phyloP scores from a whole-genome alignment of 2,888 invertebrate species.

The Gasteruption jaculator region DNA sequence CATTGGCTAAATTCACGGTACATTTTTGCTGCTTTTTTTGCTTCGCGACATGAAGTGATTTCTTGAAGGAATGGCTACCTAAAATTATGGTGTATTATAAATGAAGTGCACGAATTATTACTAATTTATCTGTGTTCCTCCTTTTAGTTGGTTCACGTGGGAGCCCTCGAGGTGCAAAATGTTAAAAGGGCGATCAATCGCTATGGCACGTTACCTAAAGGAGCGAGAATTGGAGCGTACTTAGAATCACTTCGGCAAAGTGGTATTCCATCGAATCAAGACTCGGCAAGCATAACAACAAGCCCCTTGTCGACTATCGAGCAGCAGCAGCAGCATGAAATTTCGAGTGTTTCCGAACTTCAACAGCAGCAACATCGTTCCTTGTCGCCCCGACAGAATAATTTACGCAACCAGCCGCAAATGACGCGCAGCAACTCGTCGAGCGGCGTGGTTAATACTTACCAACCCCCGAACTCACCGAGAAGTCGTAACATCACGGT shows the following conservation, averaged over 20 bases:
- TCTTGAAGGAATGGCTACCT: no score
- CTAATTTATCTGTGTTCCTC: constrained; percentile 14
- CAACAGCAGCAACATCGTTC: constrained; percentile 55
- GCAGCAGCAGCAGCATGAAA: constrained; percentile 26
- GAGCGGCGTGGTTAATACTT: constrained; percentile 63
- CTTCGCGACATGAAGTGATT: no score
- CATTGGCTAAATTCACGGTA: constrained; percentile 6
- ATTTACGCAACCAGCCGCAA: constrained; percentile 63
- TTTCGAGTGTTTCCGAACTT: constrained; percentile 37
- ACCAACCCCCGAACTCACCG: constrained; percentile 59
- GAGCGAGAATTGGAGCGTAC: constrained; percentile 93
- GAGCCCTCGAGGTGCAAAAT: constrained; percentile 92
- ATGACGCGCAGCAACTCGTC: constrained; percentile 90
- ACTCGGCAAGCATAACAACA: constrained; percentile 30
- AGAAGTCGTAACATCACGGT: constrained; percentile 46
- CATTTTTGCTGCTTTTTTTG: no score
- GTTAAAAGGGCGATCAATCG: constrained; percentile 91
- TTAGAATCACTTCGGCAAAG: constrained; percentile 87
- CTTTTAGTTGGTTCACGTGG: constrained; percentile 69
- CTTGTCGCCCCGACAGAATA: constrained; percentile 63
- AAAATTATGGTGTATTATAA: no score
- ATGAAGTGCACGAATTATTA: constrained; percentile 1
- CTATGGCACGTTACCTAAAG: constrained; percentile 96
- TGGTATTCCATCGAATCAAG: constrained; percentile 57
- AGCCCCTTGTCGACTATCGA: constrained; percentile 25